Evolutionary conservation across 2,113 vertebrate genomes (phyloP), one percentile per base, ranked within the genome.

Genomic region (Tonatia bakeri): DNA sequence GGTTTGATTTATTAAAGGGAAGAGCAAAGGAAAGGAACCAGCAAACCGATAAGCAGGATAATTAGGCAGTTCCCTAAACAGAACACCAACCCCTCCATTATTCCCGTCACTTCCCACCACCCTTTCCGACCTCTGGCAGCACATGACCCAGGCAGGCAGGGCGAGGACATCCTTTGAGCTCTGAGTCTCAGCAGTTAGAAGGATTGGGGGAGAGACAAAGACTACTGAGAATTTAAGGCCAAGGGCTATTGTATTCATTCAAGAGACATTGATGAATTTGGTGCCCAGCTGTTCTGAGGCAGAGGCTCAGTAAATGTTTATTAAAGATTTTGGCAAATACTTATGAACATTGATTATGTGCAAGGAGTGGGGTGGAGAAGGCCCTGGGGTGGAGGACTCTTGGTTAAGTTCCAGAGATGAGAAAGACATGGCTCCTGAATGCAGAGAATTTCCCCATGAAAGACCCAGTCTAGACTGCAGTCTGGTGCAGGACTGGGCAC

Each of bases 1-100:
- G 59, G 40, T 84, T 40, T 96, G 95, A 95, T 96, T 97, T 95
- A 97, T 97, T 56, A 56, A 22, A 17, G 50, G 93, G 77, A 92
- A 97, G 81, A 91, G 87, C 92, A 73, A 82, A 94, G 79, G 88
- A 54, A 97, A 96, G 81, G 65, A 94, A 50, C 47, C 59, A 70
- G 82, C 72, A n/a, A 76, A 26, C 93, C 54, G 93, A 97, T 96
- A 96, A 97, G 61, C 52, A 45, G 75, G 64, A 76, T 93, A 45
- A 94, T 91, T 77, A 93, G 73, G 43, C 45, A 38, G 47, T 82
- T 95, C 56, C 87, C 82, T 86, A 88, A 85, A 82, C 67, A 59
- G 52, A 59, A 94, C 86, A 52, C 87, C 77, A 85, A 47, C 10
- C 50, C 69, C 59, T 65, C 87, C 19, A 13, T 36, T 19, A 43